Percentiles rank a stretch among this genome's conserved stretches.
These are phyloP conservation scores for Sarcoramphus papa DNA, from an alignment of 2,797 vertebrate species.

Conservation along the genomic window DNA sequence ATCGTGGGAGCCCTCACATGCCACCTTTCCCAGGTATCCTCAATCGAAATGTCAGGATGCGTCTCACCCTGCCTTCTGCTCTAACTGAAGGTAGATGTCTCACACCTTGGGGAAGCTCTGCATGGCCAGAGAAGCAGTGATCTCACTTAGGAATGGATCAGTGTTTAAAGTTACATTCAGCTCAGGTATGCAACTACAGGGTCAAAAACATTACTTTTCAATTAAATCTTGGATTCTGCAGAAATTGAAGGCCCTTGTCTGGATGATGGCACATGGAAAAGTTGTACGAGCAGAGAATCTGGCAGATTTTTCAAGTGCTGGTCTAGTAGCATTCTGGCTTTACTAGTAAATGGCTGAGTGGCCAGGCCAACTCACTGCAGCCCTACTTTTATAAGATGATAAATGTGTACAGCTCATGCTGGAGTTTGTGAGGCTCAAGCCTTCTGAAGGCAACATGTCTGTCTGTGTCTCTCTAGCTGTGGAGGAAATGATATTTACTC, in stretches of 20 bases:
- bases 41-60: fast-evolving
- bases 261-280: neutral
- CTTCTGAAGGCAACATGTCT: neutral
- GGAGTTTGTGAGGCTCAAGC: neutral
- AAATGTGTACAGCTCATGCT: neutral
- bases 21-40: neutral
- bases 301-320: neutral
- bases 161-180: neutral
- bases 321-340: neutral
- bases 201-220: neutral
- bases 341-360: neutral
- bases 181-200: neutral
- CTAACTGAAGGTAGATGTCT: neutral
- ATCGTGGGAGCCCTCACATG: neutral
- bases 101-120: neutral
- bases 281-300: neutral
- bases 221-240: neutral
- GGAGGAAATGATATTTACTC: neutral
- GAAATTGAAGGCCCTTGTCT: neutral
- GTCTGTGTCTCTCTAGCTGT: neutral
- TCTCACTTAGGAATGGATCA: neutral
- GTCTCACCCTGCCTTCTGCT: neutral
- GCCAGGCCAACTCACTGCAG: neutral
- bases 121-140: neutral
- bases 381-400: neutral